Percentiles rank a stretch among this genome's conserved stretches.
Evolutionary conservation across 2,888 invertebrate species (phyloP).

Genomic region (Chymomyza amoena): DNA sequence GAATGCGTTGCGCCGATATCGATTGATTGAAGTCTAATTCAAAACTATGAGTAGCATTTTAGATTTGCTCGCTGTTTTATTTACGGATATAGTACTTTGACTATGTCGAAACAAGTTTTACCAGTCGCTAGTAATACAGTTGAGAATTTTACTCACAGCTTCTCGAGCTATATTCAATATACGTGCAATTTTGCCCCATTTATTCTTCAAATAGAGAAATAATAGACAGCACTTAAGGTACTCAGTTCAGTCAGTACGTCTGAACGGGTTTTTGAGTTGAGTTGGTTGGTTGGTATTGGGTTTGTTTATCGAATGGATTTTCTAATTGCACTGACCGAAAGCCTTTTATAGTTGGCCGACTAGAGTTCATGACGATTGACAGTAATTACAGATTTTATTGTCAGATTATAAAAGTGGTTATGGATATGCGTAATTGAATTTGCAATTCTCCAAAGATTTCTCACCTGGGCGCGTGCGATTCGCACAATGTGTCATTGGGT

Average conservation of each 20-base stretch:
- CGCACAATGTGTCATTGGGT: conserved; percentile 19
- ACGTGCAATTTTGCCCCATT: conserved; percentile 35
- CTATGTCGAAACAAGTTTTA: conserved; percentile 42
- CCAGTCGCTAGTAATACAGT: conserved; percentile 42
- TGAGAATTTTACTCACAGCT: conserved; percentile 30
- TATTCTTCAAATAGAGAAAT: conserved; percentile 26
- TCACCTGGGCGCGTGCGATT: neutral
- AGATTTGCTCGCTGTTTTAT: neutral
- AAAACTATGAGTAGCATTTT: neutral
- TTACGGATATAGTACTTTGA: conserved; percentile 22
- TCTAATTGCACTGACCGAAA: conserved; percentile 36
- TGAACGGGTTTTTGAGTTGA: conserved; percentile 36
- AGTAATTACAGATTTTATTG: conserved; percentile 44
- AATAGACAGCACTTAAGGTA: conserved; percentile 3
- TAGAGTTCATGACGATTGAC: conserved; percentile 43
- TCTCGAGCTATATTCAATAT: conserved; percentile 8
- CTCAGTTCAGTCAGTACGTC: neutral
- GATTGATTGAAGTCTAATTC: conserved; percentile 22
- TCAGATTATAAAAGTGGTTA: conserved; percentile 1
- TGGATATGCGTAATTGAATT: neutral
- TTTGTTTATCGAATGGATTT: conserved; percentile 39
- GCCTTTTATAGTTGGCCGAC: conserved; percentile 7
- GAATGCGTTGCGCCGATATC: conserved; percentile 25
- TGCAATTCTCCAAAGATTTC: neutral
- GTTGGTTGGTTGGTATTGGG: conserved; percentile 27